phyloP scores from a whole-genome alignment of 2,888 invertebrate species.

The Ophion slaviceki region DNA sequence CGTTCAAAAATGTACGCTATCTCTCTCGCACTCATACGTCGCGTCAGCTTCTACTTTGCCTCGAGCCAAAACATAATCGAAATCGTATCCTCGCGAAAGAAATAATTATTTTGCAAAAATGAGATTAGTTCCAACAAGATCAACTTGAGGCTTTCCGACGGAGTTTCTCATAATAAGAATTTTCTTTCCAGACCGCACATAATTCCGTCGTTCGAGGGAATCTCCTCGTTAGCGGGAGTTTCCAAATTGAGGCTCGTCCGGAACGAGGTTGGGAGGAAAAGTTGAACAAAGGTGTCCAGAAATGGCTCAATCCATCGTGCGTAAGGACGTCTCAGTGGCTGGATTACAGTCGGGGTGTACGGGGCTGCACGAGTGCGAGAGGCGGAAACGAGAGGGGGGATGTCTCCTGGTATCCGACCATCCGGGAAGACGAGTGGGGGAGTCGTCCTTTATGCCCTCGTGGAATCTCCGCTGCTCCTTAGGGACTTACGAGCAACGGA shows the following conservation, averaged over 20 bases:
- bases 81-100: background rate
- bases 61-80: background rate
- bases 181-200: background rate
- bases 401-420: constrained; percentile 42
- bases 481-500: constrained; percentile 61
- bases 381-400: constrained; percentile 2
- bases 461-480: constrained; percentile 62
- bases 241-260: background rate
- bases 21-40: too few relatives aligned
- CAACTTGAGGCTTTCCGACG: background rate
- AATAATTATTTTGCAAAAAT: background rate
- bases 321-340: constrained; percentile 19
- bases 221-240: background rate
- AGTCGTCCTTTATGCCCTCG: constrained; percentile 62
- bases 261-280: constrained; percentile 21
- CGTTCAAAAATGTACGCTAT: too few relatives aligned
- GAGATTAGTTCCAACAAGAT: background rate
- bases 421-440: constrained; percentile 57
- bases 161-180: background rate
- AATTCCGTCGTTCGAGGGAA: background rate
- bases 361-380: constrained; percentile 30
- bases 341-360: constrained; percentile 22
- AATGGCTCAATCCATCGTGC: constrained; percentile 38
- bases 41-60: background rate
- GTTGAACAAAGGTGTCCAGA: constrained; percentile 36